Evolutionary conservation across 1,140 invertebrate species (phyloP), one percentile per base, ranked within the genome.

Genomic region (Achroia grisella): DNA sequence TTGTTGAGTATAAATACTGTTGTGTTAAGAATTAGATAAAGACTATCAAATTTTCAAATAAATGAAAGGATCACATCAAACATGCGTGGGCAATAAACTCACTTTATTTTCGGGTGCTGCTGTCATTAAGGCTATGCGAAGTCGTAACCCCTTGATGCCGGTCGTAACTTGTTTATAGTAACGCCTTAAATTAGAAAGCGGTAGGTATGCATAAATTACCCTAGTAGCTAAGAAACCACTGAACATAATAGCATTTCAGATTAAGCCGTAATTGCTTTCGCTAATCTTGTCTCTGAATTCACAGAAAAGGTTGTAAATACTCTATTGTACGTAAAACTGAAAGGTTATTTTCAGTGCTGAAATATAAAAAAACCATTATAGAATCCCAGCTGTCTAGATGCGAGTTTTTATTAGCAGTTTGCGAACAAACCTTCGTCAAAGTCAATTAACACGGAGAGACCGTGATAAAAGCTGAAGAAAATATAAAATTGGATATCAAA

Each of bases 81-180:
- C 44, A 66, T 65, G 59, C 56, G 62, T 60, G 60, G 57, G 60
- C 56, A 55, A 72, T 77, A 77, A 74, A 72, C 33, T 48, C 17
- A 50, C 56, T 74, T 77, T 77, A 77, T 72, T 70, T 76, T 74
- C 57, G 71, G 64, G 63, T 56, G 60, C 59, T 64, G 57, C 53
- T 65, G 55, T 74, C 73, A 77, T 77, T 74, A 77, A 72, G 73
- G 58, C 52, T 63, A 47, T 53, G 56, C 46, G 39, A 56, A 63
- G 64, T 72, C 71, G 67, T 77, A 77, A 77, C 64, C 62, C 56
- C 56, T 70, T 77, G 68, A 77, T 74, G 64, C 48, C 59, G 59
- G 58, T 74, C 71, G 67, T 77, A 74, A 77, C 71, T 63, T 68
- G 71, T 77, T 77, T 77, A 77, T 74, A 61, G 66, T 64, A 66